These are phyloP conservation scores for Amiota minor DNA, from an alignment of 2,888 invertebrate genomes.

Conservation along the genomic window DNA sequence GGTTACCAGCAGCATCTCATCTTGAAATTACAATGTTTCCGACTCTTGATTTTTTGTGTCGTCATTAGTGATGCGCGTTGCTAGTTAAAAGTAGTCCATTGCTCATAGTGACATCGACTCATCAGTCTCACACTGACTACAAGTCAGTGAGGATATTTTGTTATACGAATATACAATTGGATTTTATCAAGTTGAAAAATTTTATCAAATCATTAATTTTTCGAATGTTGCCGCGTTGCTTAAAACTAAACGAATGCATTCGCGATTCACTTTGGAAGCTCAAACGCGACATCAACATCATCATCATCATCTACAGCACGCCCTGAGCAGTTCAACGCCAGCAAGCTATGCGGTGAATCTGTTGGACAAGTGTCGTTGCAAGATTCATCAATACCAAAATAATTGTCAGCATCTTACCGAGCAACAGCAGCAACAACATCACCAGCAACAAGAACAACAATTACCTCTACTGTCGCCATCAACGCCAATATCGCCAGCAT, in stretches of 20 bases:
- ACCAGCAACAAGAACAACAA: constrained; percentile 39
- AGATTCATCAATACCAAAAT: constrained; percentile 46
- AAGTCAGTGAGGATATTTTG: background rate
- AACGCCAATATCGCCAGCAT: constrained; percentile 36
- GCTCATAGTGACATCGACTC: constrained; percentile 47
- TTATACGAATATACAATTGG: too few relatives aligned
- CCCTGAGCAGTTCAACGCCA: constrained; percentile 40
- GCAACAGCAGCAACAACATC: constrained; percentile 43
- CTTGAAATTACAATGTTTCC: too few relatives aligned
- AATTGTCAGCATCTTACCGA: constrained; percentile 47
- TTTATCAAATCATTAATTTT: background rate
- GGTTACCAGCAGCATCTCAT: too few relatives aligned
- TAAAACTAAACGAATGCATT: constrained; percentile 68
- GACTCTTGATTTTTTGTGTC: background rate
- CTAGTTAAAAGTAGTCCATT: constrained; percentile 50
- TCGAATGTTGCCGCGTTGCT: background rate
- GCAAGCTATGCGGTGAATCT: constrained; percentile 54
- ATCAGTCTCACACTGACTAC: constrained; percentile 6
- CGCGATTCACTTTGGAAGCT: constrained; percentile 65
- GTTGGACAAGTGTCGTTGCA: constrained; percentile 69
- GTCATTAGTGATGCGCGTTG: constrained; percentile 18
- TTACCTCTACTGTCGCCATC: constrained; percentile 43
- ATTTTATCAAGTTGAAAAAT: too few relatives aligned
- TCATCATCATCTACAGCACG: constrained; percentile 44
- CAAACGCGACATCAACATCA: constrained; percentile 62